Conservation (phyloP, 2,888 invertebrate species). For the Megaustenia siamemsis region DNA sequence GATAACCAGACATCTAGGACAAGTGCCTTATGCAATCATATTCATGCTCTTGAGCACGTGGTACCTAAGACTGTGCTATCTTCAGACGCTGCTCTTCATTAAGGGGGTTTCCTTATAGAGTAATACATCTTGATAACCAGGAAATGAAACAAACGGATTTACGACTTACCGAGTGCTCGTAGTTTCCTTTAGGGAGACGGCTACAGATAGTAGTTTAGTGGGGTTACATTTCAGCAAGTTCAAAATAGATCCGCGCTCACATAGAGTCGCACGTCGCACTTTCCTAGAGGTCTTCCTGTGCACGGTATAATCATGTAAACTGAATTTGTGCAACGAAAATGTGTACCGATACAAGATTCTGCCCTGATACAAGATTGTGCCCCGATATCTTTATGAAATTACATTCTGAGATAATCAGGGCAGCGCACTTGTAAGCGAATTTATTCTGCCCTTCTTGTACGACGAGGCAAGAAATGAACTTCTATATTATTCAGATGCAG, state of each 20-base stretch:
- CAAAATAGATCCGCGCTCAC: not conserved
- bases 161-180: not conserved
- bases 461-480: too few relatives aligned
- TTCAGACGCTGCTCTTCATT: constrained; percentile 5
- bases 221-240: constrained; percentile 12
- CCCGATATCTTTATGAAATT: not conserved
- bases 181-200: not conserved
- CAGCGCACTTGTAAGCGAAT: too few relatives aligned
- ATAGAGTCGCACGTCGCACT: not conserved
- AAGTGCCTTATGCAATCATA: not conserved
- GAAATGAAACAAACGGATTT: constrained; percentile 22
- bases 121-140: constrained; percentile 22
- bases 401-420: too few relatives aligned
- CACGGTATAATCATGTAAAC: not conserved
- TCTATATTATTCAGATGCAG: too few relatives aligned
- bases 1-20: constrained; percentile 18
- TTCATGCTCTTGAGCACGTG: not conserved
- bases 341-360: not conserved
- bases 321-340: not conserved
- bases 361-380: too few relatives aligned
- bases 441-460: too few relatives aligned
- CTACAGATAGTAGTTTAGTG: not conserved
- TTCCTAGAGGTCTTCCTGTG: not conserved
- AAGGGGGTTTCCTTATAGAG: not conserved
- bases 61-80: not conserved